phyloP scores from a whole-genome alignment of 2,113 vertebrate genomes.

The Aphyosemion australe region DNA sequence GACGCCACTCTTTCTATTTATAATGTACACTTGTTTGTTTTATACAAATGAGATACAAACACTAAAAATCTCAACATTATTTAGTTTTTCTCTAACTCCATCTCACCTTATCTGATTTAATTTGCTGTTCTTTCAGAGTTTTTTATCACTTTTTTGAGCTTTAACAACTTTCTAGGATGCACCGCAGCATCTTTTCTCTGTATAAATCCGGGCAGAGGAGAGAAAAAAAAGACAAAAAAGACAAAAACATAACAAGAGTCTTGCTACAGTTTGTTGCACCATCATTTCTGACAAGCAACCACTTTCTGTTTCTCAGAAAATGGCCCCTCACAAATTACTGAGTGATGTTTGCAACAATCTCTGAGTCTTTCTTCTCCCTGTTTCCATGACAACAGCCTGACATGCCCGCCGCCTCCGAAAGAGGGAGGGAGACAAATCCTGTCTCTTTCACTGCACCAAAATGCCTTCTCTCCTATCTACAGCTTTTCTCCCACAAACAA shows the following conservation, averaged over 20 bases:
- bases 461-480: slow-evolving; percentile 47
- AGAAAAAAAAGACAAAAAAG: background rate
- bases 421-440: slow-evolving; percentile 62
- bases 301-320: slow-evolving; percentile 72
- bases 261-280: slow-evolving; percentile 47
- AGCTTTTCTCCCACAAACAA: slow-evolving; percentile 39
- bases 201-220: background rate
- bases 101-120: too few relatives aligned
- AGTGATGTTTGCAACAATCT: slow-evolving; percentile 75
- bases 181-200: background rate
- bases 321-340: slow-evolving; percentile 75
- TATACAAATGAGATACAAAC: slow-evolving; percentile 5
- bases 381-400: slow-evolving; percentile 83
- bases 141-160: too few relatives aligned
- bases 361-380: slow-evolving; percentile 76
- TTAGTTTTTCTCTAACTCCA: too few relatives aligned
- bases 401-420: slow-evolving; percentile 67
- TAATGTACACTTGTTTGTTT: background rate
- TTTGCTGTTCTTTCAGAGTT: too few relatives aligned
- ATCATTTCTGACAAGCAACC: slow-evolving; percentile 50
- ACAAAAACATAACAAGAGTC: background rate
- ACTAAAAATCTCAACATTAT: too few relatives aligned
- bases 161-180: too few relatives aligned
- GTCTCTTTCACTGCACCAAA: slow-evolving; percentile 69
- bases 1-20: background rate